These are phyloP conservation scores for Saccostrea echinata DNA, from an alignment of 1,140 invertebrate genomes.

Conservation along the genomic window DNA sequence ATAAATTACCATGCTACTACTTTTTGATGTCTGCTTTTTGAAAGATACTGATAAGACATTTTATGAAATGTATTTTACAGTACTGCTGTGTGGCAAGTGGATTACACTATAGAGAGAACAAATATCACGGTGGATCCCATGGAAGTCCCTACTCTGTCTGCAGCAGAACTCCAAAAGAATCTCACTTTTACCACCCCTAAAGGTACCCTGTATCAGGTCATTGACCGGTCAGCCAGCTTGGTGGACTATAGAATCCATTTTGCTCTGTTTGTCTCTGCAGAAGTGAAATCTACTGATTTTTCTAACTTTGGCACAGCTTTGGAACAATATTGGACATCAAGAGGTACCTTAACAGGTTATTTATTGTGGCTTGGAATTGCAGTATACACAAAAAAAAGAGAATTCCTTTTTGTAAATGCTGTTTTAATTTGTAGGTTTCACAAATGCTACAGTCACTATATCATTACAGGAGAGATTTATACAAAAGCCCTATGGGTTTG, in stretches of 20 bases:
- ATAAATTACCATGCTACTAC: background rate
- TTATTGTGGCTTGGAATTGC: background rate
- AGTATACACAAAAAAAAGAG: background rate
- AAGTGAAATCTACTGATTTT: slow-evolving; percentile 35
- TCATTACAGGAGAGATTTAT: slow-evolving; percentile 13
- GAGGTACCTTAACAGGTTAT: background rate
- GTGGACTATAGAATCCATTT: slow-evolving; percentile 39
- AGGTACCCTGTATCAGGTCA: slow-evolving; percentile 17
- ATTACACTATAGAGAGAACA: slow-evolving; percentile 44
- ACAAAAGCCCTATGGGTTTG: background rate
- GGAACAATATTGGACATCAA: background rate
- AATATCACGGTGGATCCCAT: slow-evolving; percentile 24
- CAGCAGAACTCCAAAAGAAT: slow-evolving; percentile 8
- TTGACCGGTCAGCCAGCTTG: background rate
- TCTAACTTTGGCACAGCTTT: background rate
- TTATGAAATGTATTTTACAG: slow-evolving; percentile 40
- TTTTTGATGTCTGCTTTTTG: background rate
- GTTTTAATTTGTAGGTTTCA: background rate
- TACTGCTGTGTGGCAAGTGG: slow-evolving; percentile 49
- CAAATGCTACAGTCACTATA: background rate
- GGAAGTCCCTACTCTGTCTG: background rate
- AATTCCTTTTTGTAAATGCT: background rate
- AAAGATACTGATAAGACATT: background rate
- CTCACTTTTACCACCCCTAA: slow-evolving; percentile 35
- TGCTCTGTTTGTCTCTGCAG: background rate